Evolutionary conservation across 2,888 invertebrate genomes (phyloP), one percentile per base, ranked within the genome.

Genomic region (Morinoia aosen): DNA sequence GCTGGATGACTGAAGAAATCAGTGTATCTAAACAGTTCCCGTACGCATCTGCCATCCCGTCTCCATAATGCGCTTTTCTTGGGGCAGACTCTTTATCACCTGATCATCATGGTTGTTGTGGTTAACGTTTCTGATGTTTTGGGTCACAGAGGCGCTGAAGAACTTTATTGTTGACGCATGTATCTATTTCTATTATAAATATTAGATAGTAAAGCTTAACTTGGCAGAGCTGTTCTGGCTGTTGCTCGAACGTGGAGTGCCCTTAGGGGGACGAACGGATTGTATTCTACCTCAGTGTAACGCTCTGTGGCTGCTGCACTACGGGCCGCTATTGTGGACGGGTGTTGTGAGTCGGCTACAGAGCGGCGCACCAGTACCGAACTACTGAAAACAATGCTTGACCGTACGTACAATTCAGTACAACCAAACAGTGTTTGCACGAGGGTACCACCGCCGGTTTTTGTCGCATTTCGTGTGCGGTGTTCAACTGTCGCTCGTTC

Each of bases 271-370:
- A 57, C 57, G 19, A 48, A 93, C 93, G 93, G 93, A 57, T 93
- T 93, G 57, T 93, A 57, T 57, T n/a, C 93, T 93, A 93, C 93
- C 93, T 93, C 93, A 93, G 93, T 56, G 93, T 93, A 57, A 48
- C 57, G 93, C 57, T 93, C 57, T 93, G 93, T 93, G 93, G 93
- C 57, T 57, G 11, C 57, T 33, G 90, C 57, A 93, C 19, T n/a
- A 5, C 57, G 57, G 48, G 48, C 39, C 19, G 39, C 16, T 11
- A 48, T 10, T 12, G 19, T 16, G 25, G 76, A 33, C 33, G 25
- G 76, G 25, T 76, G 76, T 33, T 25, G 19, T n/a, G 8, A 33
- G 25, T 76, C 25, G 25, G 93, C 57, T 48, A 93, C 93, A 33
- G 93, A 56, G 93, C 93, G 93, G 12, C 16, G n/a, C 93, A 57